Base-by-base conservation (phyloP, 1,140 invertebrate genomes). In the Neotoxoptera formosana region DNA sequence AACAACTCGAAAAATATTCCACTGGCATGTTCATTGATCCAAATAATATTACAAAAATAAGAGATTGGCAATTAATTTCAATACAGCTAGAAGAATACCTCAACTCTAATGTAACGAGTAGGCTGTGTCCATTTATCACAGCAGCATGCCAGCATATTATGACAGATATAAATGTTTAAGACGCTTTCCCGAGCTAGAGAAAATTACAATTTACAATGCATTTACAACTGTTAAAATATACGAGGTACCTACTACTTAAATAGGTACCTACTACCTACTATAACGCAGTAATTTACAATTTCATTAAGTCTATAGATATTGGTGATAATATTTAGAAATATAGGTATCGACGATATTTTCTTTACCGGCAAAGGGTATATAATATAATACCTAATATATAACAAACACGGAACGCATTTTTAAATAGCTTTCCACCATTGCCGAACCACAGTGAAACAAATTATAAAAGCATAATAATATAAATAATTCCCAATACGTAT, bases 21-120 rank as follows among this genome's bases (percentile, higher is more conserved):
- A n/a, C 60, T 76, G 14, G 17, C 30, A 17, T 67, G 30, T 76
- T 76, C 30, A 76, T 76, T 76, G 60, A 76, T n/a, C 60, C 60
- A 76, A 76, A 76, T n/a, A 76, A 76, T 76, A 76, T 76, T 76
- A 17, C n/a, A 20, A 76, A 76, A 76, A 76, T 76, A 76, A 76
- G 14, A 1, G 60, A 34, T 34, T 17, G 30, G 30, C 17, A 76
- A 76, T 76, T 76, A 76, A 76, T 76, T 76, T n/a, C n/a, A n/a
- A 76, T 76, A 30, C 30, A 76, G n/a, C 14, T 76, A 53, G 21
- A 48, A n/a, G 30, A 76, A 30, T 76, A 76, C 30, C 51, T 14
- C 21, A 41, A 41, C 4, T 41, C 60, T 76, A n/a, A n/a, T 76
- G 7, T 76, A n/a, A n/a, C n/a, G n/a, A n/a, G n/a, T n/a, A 76